Evolutionary conservation across 2,113 vertebrate genomes (phyloP).

Genomic region (Hymenochirus boettgeri): DNA sequence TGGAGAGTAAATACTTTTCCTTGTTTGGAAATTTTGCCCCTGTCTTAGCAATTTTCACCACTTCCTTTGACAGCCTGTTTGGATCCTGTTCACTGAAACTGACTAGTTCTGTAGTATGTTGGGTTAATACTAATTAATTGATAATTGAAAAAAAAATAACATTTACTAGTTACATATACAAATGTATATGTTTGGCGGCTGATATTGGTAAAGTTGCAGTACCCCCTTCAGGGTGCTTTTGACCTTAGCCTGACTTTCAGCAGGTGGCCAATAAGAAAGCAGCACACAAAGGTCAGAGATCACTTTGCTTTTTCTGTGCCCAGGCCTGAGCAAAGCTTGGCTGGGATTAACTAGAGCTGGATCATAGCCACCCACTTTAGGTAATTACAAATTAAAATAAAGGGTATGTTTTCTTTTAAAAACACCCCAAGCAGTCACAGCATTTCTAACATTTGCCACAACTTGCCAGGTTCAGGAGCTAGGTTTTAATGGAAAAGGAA

Average conservation of each 20-base stretch:
- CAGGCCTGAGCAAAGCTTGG: conserved; percentile 6
- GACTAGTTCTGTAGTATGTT: no score
- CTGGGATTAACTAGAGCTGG: conserved; percentile 2
- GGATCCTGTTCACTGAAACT: no score
- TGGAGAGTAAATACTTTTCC: no score
- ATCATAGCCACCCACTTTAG: background rate
- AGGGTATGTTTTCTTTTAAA: conserved; percentile 29
- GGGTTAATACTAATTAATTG: no score
- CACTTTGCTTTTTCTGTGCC: conserved; percentile 15
- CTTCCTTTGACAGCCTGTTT: no score
- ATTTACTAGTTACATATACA: no score
- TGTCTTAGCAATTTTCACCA: no score
- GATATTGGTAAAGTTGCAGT: background rate
- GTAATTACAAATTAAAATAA: conserved; percentile 33
- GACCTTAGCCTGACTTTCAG: conserved; percentile 18
- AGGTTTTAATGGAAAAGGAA: background rate
- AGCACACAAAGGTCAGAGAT: conserved; percentile 17
- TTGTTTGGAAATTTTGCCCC: no score
- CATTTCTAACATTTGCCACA: conserved; percentile 24
- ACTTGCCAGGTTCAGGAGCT: conserved; percentile 19
- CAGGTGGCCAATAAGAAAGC: conserved; percentile 18
- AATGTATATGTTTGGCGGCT: no score
- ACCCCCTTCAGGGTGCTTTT: conserved; percentile 14
- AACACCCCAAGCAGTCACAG: conserved; percentile 25
- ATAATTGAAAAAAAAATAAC: no score